Percentiles rank a stretch among this genome's conserved stretches.
Evolutionary conservation across 2,797 vertebrate species (phyloP).

Genomic region (Buphagus erythrorhynchus): DNA sequence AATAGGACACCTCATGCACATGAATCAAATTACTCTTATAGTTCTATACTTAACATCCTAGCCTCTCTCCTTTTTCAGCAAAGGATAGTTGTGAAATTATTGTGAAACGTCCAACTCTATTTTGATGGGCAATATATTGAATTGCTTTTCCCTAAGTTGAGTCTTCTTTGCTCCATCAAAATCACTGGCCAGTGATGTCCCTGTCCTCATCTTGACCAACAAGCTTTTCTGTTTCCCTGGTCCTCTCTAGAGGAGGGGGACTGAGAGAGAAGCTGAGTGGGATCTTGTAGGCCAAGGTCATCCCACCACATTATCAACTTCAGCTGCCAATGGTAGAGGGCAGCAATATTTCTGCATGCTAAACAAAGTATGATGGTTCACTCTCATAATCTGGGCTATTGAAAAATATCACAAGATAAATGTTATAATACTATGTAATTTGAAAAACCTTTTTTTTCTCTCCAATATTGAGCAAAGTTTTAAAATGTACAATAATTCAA

Average conservation of each 20-base stretch:
- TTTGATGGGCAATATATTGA: not conserved
- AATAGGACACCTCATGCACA: not conserved
- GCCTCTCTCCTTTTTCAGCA: not conserved
- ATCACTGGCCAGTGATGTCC: not conserved
- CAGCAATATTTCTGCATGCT: not conserved
- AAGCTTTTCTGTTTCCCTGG: not conserved
- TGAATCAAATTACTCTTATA: not conserved
- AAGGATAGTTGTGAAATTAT: not conserved
- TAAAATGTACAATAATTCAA: not conserved
- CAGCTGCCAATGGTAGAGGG: rapidly evolving
- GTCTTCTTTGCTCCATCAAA: not conserved
- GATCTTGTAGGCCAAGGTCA: not conserved
- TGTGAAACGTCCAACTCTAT: not conserved
- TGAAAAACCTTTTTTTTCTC: not conserved
- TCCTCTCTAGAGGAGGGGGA: rapidly evolving
- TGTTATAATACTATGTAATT: not conserved
- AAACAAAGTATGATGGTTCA: not conserved
- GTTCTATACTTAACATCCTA: not conserved
- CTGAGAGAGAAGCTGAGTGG: not conserved
- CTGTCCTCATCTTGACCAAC: rapidly evolving
- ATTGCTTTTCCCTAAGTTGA: not conserved
- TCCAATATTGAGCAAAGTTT: not conserved
- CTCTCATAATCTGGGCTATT: not conserved
- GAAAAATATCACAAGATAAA: not conserved
- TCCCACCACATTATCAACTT: not conserved